phyloP scores from a whole-genome alignment of 2,888 invertebrate genomes.

The Leptarthrus brevirostris region DNA sequence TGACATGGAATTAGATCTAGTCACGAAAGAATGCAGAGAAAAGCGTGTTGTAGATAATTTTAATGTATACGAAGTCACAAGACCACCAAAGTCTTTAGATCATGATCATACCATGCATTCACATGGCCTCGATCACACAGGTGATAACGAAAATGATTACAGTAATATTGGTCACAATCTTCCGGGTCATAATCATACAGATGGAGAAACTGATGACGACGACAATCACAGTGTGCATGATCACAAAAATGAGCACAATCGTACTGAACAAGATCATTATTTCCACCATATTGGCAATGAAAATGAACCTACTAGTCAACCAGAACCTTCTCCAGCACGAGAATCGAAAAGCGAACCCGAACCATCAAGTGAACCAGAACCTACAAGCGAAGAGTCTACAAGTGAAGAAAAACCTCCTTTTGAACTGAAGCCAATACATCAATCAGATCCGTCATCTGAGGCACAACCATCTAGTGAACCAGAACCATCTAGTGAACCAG shows the following conservation, averaged over 20 bases:
- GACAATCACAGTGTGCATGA: neutral
- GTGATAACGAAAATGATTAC: neutral
- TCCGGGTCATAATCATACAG: neutral
- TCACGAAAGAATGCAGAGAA: slow-evolving; percentile 59
- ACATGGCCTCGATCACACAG: slow-evolving; percentile 33
- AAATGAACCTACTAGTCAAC: slow-evolving; percentile 52
- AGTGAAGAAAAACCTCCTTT: slow-evolving; percentile 59
- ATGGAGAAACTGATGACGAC: neutral
- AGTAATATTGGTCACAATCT: neutral
- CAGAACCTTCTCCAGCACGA: slow-evolving; percentile 56
- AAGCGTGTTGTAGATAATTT: slow-evolving; percentile 56
- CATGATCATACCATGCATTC: slow-evolving; percentile 43
- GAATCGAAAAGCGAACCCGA: neutral
- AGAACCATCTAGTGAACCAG: slow-evolving; percentile 60
- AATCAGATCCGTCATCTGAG: slow-evolving; percentile 62
- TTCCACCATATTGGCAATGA: neutral
- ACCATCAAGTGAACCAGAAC: slow-evolving; percentile 2
- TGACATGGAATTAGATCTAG: slow-evolving; percentile 68
- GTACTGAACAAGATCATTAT: slow-evolving; percentile 15
- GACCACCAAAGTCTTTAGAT: slow-evolving; percentile 67
- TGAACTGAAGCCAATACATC: slow-evolving; percentile 14
- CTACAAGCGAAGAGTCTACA: slow-evolving; percentile 51
- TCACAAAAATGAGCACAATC: slow-evolving; percentile 3
- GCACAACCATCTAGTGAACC: slow-evolving; percentile 64
- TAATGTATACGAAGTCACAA: slow-evolving; percentile 58